Conservation (phyloP, 1,140 invertebrate species). For the Ericerus pela region DNA sequence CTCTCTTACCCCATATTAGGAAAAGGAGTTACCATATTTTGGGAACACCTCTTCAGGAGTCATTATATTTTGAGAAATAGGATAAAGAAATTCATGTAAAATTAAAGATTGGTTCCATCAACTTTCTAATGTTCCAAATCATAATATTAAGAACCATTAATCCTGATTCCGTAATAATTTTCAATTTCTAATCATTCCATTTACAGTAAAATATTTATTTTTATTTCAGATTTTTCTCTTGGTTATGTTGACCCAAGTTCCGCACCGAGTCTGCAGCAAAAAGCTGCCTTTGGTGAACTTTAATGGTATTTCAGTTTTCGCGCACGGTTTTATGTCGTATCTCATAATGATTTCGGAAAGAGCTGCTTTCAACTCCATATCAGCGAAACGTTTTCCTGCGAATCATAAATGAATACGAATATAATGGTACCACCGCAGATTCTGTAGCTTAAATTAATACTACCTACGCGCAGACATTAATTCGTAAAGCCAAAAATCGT, state of each 20-base stretch:
- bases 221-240: neutral
- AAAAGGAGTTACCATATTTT: too few species aligned
- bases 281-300: constrained; percentile 9
- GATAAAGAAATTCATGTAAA: too few species aligned
- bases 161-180: too few species aligned
- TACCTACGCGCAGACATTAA: neutral
- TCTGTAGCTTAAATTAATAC: neutral
- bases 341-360: constrained; percentile 18
- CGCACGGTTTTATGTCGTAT: constrained; percentile 22
- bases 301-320: constrained; percentile 16
- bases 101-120: too few species aligned
- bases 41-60: too few species aligned
- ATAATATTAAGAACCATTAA: too few species aligned
- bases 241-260: constrained; percentile 17
- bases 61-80: too few species aligned
- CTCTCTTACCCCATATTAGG: too few species aligned
- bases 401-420: constrained; percentile 9
- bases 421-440: neutral
- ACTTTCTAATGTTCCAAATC: too few species aligned
- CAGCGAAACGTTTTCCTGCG: constrained; percentile 21
- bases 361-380: constrained; percentile 20
- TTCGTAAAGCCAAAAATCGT: neutral
- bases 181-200: too few species aligned
- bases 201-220: too few species aligned
- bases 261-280: constrained; percentile 8